Conservation (phyloP, 2,797 vertebrate species). For the Podarcis lilfordi region DNA sequence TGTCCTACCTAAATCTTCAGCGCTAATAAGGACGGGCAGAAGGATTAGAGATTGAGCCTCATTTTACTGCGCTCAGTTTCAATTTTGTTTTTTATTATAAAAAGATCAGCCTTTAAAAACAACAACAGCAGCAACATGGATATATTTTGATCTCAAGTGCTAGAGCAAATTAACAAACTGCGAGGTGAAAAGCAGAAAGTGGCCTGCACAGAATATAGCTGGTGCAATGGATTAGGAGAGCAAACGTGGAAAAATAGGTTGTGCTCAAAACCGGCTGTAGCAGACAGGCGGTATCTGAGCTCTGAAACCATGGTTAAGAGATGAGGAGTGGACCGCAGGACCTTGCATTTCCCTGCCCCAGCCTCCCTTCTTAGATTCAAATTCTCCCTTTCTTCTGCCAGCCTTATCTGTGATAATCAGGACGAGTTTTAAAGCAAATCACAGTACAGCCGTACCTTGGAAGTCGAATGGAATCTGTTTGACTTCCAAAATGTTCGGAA, state of each 20-base stretch:
- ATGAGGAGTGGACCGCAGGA: background rate
- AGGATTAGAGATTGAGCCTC: constrained; percentile 72
- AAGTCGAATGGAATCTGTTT: no score
- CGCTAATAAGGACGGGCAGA: constrained; percentile 67
- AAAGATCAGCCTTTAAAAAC: constrained; percentile 48
- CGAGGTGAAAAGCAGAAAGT: constrained; percentile 50
- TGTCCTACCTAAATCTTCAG: constrained; percentile 62
- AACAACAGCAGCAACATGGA: constrained; percentile 47
- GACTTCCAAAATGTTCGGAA: no score
- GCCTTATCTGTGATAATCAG: background rate
- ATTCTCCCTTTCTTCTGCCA: background rate
- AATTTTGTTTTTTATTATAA: constrained; percentile 55
- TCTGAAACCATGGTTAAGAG: background rate
- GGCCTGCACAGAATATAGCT: constrained; percentile 41
- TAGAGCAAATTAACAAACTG: constrained; percentile 56
- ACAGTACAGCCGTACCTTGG: background rate
- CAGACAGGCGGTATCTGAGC: background rate
- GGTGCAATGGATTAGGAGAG: constrained; percentile 30
- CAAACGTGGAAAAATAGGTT: constrained; percentile 17
- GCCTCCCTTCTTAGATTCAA: background rate
- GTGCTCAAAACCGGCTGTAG: background rate
- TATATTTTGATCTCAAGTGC: constrained; percentile 57
- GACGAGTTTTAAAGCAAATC: background rate
- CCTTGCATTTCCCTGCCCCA: no score
- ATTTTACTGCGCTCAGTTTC: constrained; percentile 57